Evolutionary conservation across 2,888 invertebrate species (phyloP).

Genomic region (Empis stercorea): DNA sequence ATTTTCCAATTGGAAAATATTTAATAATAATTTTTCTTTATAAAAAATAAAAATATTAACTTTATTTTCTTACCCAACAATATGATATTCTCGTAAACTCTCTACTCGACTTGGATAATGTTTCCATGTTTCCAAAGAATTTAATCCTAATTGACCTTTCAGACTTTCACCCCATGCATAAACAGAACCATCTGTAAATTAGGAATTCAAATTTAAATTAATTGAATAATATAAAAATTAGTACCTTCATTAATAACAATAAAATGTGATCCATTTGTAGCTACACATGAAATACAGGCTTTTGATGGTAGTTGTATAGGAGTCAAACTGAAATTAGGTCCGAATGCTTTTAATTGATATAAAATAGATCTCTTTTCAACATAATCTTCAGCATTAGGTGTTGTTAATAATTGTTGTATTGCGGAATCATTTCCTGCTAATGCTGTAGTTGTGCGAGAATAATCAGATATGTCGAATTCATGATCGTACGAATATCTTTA

Average conservation of each 20-base stretch:
- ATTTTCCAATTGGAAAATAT: no score
- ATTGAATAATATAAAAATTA: slow-evolving; percentile 6
- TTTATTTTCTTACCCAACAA: slow-evolving; percentile 41
- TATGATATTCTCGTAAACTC: slow-evolving; percentile 45
- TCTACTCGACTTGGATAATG: slow-evolving; percentile 46
- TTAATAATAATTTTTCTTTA: no score
- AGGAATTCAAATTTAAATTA: slow-evolving; percentile 2
- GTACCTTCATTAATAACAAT: slow-evolving; percentile 45
- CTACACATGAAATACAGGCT: slow-evolving; percentile 39
- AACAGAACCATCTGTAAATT: slow-evolving; percentile 42
- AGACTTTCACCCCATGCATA: slow-evolving; percentile 57
- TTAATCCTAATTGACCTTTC: slow-evolving; percentile 51
- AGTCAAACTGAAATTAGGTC: slow-evolving; percentile 37
- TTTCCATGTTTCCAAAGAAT: slow-evolving; percentile 38
- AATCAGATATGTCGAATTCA: slow-evolving; percentile 18
- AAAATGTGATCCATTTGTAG: slow-evolving; percentile 44
- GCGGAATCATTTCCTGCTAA: neutral
- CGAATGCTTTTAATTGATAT: slow-evolving; percentile 43
- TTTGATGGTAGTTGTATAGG: slow-evolving; percentile 45
- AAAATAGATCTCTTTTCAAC: slow-evolving; percentile 39
- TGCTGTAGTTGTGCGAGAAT: slow-evolving; percentile 9
- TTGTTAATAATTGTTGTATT: slow-evolving; percentile 27
- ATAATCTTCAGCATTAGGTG: slow-evolving; percentile 26
- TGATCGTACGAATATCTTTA: slow-evolving; percentile 29
- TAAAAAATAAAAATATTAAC: no score